These are phyloP conservation scores for Platycheirus rosarum DNA, from an alignment of 2,888 invertebrate species.

Conservation along the genomic window DNA sequence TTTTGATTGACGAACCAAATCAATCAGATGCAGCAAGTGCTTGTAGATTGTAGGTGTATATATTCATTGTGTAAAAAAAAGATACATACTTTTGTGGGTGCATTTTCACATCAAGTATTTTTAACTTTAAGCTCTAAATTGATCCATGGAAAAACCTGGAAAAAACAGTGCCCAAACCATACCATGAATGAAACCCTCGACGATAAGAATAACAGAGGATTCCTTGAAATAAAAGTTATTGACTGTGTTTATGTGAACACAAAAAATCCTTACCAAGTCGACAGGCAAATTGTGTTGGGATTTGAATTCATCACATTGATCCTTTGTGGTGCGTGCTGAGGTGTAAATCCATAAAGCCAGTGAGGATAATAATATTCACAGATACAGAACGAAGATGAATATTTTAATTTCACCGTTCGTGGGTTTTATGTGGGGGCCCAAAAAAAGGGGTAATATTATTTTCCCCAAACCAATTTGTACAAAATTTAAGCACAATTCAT, in stretches of 20 bases:
- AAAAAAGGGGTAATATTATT: no score
- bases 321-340: slow-evolving; percentile 1
- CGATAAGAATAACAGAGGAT: background rate
- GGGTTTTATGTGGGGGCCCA: slow-evolving; percentile 14
- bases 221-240: no score
- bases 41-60: no score
- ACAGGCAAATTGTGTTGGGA: slow-evolving; percentile 28
- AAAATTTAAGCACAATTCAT: no score
- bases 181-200: background rate
- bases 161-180: no score
- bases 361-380: slow-evolving; percentile 14
- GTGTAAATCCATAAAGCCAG: slow-evolving; percentile 1
- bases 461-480: no score
- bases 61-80: slow-evolving; percentile 9
- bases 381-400: background rate
- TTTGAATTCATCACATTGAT: slow-evolving; percentile 11
- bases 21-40: slow-evolving; percentile 66
- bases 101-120: no score
- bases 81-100: no score
- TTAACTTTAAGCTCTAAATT: no score
- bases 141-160: no score
- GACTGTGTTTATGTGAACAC: no score
- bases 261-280: background rate
- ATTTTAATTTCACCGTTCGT: slow-evolving; percentile 32
- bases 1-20: slow-evolving; percentile 64